Evolutionary conservation across 2,797 vertebrate genomes (phyloP).

Genomic region (Danio tinwini): DNA sequence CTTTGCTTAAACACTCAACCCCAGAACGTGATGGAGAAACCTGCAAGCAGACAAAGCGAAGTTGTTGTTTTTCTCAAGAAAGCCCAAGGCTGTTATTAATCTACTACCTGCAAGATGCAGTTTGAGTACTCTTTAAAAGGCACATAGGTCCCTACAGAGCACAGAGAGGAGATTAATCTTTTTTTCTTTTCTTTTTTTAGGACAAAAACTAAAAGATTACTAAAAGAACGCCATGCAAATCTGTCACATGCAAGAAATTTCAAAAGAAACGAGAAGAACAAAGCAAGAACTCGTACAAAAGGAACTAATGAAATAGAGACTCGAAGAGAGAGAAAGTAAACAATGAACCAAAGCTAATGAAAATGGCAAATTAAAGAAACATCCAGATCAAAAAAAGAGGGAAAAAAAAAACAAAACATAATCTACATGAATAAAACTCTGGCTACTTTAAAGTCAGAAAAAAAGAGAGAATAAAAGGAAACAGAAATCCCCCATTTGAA

Average conservation of each 20-base stretch:
- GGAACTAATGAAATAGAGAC: constrained; percentile 66
- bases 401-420: constrained; percentile 72
- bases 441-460: constrained; percentile 72
- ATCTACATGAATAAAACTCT: constrained; percentile 69
- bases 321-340: constrained; percentile 72
- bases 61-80: constrained; percentile 65
- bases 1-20: constrained; percentile 82
- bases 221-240: constrained; percentile 88
- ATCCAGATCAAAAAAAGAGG: constrained; percentile 68
- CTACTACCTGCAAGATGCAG: constrained; percentile 85
- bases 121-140: constrained; percentile 83
- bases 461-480: constrained; percentile 65
- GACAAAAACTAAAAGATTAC: constrained; percentile 86
- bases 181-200: constrained; percentile 60
- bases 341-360: constrained; percentile 65
- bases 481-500: constrained; percentile 77
- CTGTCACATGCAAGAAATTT: constrained; percentile 88
- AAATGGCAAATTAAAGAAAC: constrained; percentile 68
- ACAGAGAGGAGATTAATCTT: constrained; percentile 78
- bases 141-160: constrained; percentile 85
- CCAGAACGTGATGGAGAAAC: constrained; percentile 85
- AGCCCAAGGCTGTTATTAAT: constrained; percentile 56
- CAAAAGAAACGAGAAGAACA: constrained; percentile 62
- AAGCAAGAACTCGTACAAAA: constrained; percentile 39
- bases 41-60: constrained; percentile 90